phyloP scores from a whole-genome alignment of 2,888 invertebrate species.

The Gymnosoma rotundatum region DNA sequence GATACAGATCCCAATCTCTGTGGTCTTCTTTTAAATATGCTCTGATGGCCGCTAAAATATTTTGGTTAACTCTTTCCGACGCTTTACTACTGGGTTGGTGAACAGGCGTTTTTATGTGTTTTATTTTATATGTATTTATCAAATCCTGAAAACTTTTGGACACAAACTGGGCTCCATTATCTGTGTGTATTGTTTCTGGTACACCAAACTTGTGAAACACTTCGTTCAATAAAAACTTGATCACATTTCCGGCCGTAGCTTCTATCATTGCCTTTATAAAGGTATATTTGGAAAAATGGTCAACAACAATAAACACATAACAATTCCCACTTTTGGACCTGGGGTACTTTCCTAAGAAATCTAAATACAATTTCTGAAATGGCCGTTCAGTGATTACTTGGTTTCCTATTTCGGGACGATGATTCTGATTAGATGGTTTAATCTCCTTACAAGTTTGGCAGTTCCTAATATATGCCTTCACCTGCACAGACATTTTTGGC shows the following conservation, averaged over 20 bases:
- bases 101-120: background rate
- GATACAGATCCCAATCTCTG: background rate
- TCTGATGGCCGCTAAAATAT: background rate
- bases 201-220: background rate
- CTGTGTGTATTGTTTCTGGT: too few species aligned
- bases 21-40: background rate
- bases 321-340: background rate
- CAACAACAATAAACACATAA: background rate
- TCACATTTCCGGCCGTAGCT: background rate
- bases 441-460: background rate
- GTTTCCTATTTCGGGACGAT: background rate
- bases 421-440: background rate
- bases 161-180: too few species aligned
- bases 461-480: background rate
- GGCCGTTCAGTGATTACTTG: background rate
- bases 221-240: background rate
- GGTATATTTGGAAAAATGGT: background rate
- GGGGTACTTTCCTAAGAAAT: background rate
- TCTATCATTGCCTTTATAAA: constrained; percentile 1
- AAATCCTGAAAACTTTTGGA: background rate
- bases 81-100: background rate
- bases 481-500: constrained; percentile 23
- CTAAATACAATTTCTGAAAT: background rate
- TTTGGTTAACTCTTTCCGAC: background rate
- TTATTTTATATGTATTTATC: background rate